These are phyloP conservation scores for Capitella teleta DNA, from an alignment of 1,140 invertebrate species.

Conservation along the genomic window DNA sequence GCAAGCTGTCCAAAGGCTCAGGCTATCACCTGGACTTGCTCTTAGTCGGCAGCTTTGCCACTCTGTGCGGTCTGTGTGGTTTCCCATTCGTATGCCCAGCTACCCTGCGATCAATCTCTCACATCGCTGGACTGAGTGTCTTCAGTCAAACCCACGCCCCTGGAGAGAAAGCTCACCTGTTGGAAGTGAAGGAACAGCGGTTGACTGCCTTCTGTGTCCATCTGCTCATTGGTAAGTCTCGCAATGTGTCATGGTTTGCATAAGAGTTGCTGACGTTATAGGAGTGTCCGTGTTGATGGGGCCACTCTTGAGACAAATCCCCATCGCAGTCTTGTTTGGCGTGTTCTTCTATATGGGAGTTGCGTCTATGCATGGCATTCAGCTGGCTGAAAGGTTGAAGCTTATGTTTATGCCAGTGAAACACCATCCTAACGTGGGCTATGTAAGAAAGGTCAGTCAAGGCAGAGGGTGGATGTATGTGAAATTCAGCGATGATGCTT, in stretches of 20 bases:
- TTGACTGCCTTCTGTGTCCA: constrained; percentile 65
- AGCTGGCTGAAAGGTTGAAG: constrained; percentile 75
- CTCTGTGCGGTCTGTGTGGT: constrained; percentile 84
- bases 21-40: constrained; percentile 96
- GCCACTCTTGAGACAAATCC: constrained; percentile 55
- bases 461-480: no score
- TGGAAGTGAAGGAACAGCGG: constrained; percentile 90
- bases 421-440: constrained; percentile 79
- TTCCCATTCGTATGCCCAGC: constrained; percentile 91
- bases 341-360: constrained; percentile 96
- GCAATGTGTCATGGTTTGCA: no score
- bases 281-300: constrained; percentile 87
- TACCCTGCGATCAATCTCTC: constrained; percentile 95
- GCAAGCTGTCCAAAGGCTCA: constrained; percentile 93
- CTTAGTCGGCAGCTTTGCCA: constrained; percentile 75
- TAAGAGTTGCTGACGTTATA: no score
- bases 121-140: constrained; percentile 92
- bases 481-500: no score
- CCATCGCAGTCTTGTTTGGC: constrained; percentile 86
- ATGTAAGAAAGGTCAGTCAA: no score
- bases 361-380: constrained; percentile 79
- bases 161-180: constrained; percentile 93
- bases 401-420: constrained; percentile 87
- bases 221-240: constrained; percentile 10
- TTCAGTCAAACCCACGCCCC: constrained; percentile 94